A percentile compares a stretch with the other conserved stretches of the same genome.
Conservation (phyloP, 2,888 invertebrate species). For the Hydrotaea cyrtoneurina region DNA sequence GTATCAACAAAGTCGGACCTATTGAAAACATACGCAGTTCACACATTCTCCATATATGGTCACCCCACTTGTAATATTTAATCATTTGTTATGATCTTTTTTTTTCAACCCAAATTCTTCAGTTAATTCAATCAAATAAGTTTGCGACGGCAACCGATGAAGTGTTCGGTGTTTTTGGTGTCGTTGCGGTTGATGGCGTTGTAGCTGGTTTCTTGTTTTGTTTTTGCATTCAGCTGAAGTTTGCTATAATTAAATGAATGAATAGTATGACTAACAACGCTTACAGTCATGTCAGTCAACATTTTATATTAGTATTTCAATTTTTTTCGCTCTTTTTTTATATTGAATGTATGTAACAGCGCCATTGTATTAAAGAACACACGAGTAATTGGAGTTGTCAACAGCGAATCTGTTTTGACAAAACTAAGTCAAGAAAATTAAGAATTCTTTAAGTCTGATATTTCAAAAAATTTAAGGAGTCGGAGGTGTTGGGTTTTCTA, state of each 20-base stretch:
- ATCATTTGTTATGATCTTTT: background rate
- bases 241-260: background rate
- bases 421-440: no score
- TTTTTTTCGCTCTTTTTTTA: background rate
- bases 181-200: background rate
- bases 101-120: constrained; percentile 13
- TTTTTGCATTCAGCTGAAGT: constrained; percentile 2
- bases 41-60: background rate
- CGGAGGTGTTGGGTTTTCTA: no score
- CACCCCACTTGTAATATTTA: background rate
- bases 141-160: background rate
- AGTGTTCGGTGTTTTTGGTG: constrained; percentile 11
- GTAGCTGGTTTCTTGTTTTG: background rate
- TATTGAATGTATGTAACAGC: background rate
- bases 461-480: no score
- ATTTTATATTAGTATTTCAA: constrained; percentile 17
- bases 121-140: constrained; percentile 23
- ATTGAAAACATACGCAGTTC: no score
- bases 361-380: no score
- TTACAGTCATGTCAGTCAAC: background rate
- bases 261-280: background rate
- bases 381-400: background rate
- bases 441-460: no score
- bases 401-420: background rate
- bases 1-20: no score